Base-by-base conservation (phyloP, 2,113 vertebrate genomes). In the Gallinago undulata region DNA sequence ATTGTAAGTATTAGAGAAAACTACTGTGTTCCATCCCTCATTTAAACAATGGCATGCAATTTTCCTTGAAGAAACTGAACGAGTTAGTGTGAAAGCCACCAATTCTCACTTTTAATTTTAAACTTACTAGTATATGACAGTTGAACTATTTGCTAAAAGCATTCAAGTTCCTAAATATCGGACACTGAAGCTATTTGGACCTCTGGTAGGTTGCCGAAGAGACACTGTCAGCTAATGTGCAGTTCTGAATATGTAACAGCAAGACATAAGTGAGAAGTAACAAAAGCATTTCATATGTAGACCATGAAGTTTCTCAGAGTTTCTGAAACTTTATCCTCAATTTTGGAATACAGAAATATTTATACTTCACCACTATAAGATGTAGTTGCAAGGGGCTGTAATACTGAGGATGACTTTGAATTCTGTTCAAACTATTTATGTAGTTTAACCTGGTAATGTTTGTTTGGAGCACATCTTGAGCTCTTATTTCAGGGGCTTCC, bases 31-130 rank as follows among this genome's bases (percentile, higher is more conserved):
- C 43, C 77, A 89, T 79, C 67, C 93, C 83, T 96, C 85, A 33
- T 95, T 94, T 95, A 87, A 95, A 90, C 59, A 94, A 88, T 90
- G 91, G 90, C 94, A 96, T 96, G 95, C 79, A 84, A 60, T 86
- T 87, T 62, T 92, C 74, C 51, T 56, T 81, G 84, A 89, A 96
- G 87, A 96, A 89, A 82, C 79, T 45, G 27, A 79, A 82, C 33
- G 75, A 69, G 21, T 89, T 82, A 89, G 80, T 85, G 87, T 92
- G 84, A 95, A 89, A 90, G 91, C 81, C 93, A 92, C 91, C 91
- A 82, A 70, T 74, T 60, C 13, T 84, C 45, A 35, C 48, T 74
- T 83, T 97, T 89, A 89, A 48, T 64, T 95, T 93, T 64, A 23
- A 96, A 85, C 37, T 55, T 96, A 35, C 16, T 90, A 21, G 33